These are phyloP conservation scores for Hyposmocoma kahamanoa DNA, from an alignment of 1,140 invertebrate genomes.

Conservation along the genomic window DNA sequence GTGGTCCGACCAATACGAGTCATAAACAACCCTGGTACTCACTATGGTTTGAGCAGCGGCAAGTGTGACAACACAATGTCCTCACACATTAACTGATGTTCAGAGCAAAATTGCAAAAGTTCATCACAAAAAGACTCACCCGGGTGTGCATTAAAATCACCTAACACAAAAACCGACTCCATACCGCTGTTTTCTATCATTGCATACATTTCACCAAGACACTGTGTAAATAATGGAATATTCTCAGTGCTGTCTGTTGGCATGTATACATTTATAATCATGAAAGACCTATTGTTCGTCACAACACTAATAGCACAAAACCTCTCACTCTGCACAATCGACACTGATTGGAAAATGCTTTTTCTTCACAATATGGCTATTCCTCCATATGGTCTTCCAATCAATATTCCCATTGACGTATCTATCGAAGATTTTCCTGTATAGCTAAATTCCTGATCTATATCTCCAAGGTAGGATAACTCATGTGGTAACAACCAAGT, in stretches of 20 bases:
- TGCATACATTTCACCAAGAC: not conserved
- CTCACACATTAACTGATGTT: not conserved
- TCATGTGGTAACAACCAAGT: not conserved
- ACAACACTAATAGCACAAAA: not conserved
- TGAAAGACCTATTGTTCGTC: not conserved
- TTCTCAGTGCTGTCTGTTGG: not conserved
- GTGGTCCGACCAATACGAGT: conserved; percentile 6
- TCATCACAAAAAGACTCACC: not conserved
- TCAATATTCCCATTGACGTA: not conserved
- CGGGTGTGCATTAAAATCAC: not conserved
- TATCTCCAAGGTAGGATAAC: not conserved
- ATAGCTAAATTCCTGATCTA: not conserved
- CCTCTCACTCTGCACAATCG: not conserved
- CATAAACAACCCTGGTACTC: not conserved
- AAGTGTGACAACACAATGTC: not conserved
- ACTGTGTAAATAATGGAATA: not conserved
- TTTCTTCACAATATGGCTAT: not conserved
- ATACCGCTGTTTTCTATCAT: not conserved
- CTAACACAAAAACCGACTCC: not conserved
- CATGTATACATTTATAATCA: not conserved
- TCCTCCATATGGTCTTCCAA: not conserved
- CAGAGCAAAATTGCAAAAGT: not conserved
- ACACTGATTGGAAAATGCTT: not conserved
- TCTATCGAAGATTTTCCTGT: not conserved
- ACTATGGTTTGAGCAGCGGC: not conserved